Conservation (phyloP, 2,888 invertebrate genomes). For the Acleris emargana region DNA sequence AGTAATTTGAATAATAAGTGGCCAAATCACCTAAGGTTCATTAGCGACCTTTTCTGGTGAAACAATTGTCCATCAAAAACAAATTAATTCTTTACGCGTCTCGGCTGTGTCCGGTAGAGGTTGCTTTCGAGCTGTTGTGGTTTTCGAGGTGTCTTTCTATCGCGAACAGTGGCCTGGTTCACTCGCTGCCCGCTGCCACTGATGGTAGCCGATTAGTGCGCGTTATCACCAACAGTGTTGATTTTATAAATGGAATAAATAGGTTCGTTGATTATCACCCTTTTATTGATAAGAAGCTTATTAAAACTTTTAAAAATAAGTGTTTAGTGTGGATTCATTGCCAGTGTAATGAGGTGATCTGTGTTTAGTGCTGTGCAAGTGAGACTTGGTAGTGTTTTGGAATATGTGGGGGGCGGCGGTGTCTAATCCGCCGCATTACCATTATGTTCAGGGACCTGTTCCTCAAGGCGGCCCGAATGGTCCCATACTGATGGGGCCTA, state of each 20-base stretch:
- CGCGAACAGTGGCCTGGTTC: slow-evolving; percentile 72
- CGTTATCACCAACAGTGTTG: slow-evolving; percentile 61
- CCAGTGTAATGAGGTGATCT: slow-evolving; percentile 70
- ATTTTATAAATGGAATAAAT: slow-evolving; percentile 61
- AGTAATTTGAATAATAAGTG: slow-evolving; percentile 47
- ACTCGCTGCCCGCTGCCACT: slow-evolving; percentile 59
- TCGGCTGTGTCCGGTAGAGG: slow-evolving; percentile 76
- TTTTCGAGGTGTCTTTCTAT: slow-evolving; percentile 74
- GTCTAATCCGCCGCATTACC: slow-evolving; percentile 75
- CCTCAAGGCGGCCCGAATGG: slow-evolving; percentile 68
- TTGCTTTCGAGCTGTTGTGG: slow-evolving; percentile 76
- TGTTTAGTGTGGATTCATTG: slow-evolving; percentile 62
- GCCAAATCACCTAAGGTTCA: slow-evolving; percentile 56
- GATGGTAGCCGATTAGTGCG: slow-evolving; percentile 57
- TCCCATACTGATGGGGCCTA: slow-evolving; percentile 64
- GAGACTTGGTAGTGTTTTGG: slow-evolving; percentile 53
- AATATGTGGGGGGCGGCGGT: slow-evolving; percentile 80
- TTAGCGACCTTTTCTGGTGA: slow-evolving; percentile 66
- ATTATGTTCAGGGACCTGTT: slow-evolving; percentile 69
- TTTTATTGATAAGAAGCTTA: slow-evolving; percentile 64
- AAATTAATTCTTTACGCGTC: slow-evolving; percentile 80
- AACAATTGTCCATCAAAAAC: slow-evolving; percentile 75
- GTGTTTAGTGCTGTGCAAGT: slow-evolving; percentile 61
- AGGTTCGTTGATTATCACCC: slow-evolving; percentile 65
- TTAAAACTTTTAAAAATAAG: slow-evolving; percentile 56